Evolutionary conservation across 2,113 vertebrate species (phyloP), one percentile per base, ranked within the genome.

Genomic region (Equus przewalskii): DNA sequence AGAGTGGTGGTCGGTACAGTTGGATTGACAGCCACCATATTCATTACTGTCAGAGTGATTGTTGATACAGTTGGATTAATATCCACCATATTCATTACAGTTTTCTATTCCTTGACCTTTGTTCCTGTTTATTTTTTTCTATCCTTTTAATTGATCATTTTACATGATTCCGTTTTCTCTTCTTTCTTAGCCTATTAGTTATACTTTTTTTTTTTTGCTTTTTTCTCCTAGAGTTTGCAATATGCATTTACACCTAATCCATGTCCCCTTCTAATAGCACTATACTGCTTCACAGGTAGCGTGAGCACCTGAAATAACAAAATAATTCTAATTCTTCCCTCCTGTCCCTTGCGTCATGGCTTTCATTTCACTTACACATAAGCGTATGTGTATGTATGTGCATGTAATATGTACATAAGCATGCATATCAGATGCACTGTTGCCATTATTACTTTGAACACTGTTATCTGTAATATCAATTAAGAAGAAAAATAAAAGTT

Each of bases 131-230:
- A 11, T 30, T 1, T 22, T 16, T 11, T 13, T 1, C n/a, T 41
- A 0, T 28, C 51, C 7, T 33, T 46, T 6, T 26, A 5, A 16
- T 0, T 21, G 60, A 46, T 60, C 21, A 3, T 22, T 12, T 60
- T 8, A 5, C 4, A 0, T 11, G 83, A 36, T 3, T 6, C 3
- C 10, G 1, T 4, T 0, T 4, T 21, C 41, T 62, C 70, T 58
- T 24, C 51, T 4, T 41, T 22, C n/a, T 64, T 3, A 6, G 4
- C 22, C 0, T 0, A 0, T 18, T 51, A 21, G 54, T 46, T 26
- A 5, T 0, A 1, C n/a, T 7, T 15, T 7, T 26, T 16, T 49
- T 36, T 4, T 5, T 21, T 30, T 36, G 54, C 9, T 12, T 10
- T 46, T 12, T 24, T 6, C 15, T 82, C 30, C 72, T 24, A 33